Conservation (phyloP, 1,140 invertebrate genomes). For the Leptinotarsa texana region DNA sequence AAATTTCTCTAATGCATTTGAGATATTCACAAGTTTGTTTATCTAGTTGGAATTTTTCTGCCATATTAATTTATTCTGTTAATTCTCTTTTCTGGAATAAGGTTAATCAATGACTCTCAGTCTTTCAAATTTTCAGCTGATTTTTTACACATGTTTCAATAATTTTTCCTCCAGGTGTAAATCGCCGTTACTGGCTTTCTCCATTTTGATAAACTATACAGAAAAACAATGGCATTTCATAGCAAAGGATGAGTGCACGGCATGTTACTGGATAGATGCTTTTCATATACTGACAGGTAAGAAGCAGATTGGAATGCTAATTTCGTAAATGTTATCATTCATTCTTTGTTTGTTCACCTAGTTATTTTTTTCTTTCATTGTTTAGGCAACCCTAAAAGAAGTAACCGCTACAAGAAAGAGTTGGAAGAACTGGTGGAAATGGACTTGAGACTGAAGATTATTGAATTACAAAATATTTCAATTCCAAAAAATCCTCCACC, state of each 20-base stretch:
- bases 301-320: no score
- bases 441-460: slow-evolving; percentile 47
- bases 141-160: background rate
- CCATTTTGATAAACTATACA: slow-evolving; percentile 41
- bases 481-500: slow-evolving; percentile 48
- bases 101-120: no score
- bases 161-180: slow-evolving; percentile 36
- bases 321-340: no score
- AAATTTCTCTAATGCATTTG: no score
- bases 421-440: slow-evolving; percentile 45
- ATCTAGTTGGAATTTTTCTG: no score
- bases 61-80: no score
- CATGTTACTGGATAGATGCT: slow-evolving; percentile 47
- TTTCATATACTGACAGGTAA: slow-evolving; percentile 44
- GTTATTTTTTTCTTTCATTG: background rate
- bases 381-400: slow-evolving; percentile 41
- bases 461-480: slow-evolving; percentile 49
- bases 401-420: slow-evolving; percentile 44
- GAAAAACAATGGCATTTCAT: slow-evolving; percentile 41
- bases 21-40: no score
- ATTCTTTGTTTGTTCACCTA: no score
- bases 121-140: no score
- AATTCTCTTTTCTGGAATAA: no score
- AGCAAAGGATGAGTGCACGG: slow-evolving; percentile 42
- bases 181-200: slow-evolving; percentile 39